Evolutionary conservation across 2,113 vertebrate genomes (phyloP).

Genomic region (Psittacula cyanocephala): DNA sequence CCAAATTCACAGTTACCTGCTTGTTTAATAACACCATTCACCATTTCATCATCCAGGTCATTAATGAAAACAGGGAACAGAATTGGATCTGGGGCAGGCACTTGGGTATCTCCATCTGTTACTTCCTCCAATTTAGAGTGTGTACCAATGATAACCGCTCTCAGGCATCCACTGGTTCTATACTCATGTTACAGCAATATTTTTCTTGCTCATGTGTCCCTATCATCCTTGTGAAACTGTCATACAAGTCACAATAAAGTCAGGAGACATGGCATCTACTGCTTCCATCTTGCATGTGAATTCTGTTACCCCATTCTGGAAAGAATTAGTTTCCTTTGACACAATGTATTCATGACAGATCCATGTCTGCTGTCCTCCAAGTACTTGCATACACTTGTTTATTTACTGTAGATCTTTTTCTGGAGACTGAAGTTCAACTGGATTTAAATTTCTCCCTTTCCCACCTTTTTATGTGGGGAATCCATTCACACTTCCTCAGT

Average conservation of each 20-base stretch:
- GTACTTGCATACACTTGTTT: background rate
- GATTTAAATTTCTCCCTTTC: background rate
- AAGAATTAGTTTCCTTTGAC: background rate
- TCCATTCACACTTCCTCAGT: background rate
- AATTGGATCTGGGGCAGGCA: background rate
- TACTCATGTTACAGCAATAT: rapidly evolving
- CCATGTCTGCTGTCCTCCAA: background rate
- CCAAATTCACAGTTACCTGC: background rate
- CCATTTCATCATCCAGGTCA: background rate
- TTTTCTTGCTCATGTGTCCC: background rate
- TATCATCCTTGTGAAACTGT: background rate
- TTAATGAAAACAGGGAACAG: background rate
- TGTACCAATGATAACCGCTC: background rate
- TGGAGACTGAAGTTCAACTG: background rate
- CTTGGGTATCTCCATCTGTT: background rate
- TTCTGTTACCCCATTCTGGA: background rate
- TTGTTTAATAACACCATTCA: background rate
- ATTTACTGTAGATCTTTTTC: background rate
- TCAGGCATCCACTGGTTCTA: background rate
- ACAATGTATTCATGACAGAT: background rate
- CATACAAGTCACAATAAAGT: background rate
- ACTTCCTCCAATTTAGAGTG: background rate
- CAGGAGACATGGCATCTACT: background rate
- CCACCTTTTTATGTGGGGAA: rapidly evolving
- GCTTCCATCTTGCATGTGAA: background rate